phyloP scores from a whole-genome alignment of 2,888 invertebrate species.

The Pelosia muscerda region DNA sequence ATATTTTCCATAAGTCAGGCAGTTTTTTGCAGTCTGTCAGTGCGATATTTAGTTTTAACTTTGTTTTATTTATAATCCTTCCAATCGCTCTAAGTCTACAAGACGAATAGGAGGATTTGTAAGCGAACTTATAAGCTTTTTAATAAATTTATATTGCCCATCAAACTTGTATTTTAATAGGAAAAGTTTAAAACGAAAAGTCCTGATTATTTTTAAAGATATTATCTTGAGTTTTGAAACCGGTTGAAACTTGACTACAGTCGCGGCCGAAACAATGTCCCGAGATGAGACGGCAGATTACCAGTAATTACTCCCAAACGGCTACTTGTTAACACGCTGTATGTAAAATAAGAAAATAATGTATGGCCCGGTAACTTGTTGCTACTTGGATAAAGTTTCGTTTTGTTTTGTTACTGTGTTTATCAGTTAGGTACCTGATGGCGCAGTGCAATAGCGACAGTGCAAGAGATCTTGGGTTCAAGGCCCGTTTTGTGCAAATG shows the following conservation, averaged over 20 bases:
- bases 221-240: conserved; percentile 13
- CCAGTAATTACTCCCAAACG: conserved; percentile 50
- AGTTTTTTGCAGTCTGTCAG: no score
- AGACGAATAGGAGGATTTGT: no score
- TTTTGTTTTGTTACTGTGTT: not conserved
- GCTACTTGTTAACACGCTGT: conserved; percentile 51
- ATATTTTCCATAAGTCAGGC: no score
- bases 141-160: not conserved
- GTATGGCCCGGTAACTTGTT: conserved; percentile 1
- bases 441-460: not conserved
- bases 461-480: no score
- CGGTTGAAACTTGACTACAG: conserved; percentile 17
- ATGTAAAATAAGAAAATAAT: conserved; percentile 5
- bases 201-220: conserved; percentile 8
- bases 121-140: not conserved
- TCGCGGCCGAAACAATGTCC: conserved; percentile 42
- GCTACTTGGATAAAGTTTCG: not conserved
- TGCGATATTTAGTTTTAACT: no score
- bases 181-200: not conserved
- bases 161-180: not conserved
- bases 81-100: no score
- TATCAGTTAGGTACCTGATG: not conserved
- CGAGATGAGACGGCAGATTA: conserved; percentile 48
- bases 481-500: not conserved
- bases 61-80: no score